Conservation (phyloP, 2,113 vertebrate genomes). For the Aleadryas rufinucha region DNA sequence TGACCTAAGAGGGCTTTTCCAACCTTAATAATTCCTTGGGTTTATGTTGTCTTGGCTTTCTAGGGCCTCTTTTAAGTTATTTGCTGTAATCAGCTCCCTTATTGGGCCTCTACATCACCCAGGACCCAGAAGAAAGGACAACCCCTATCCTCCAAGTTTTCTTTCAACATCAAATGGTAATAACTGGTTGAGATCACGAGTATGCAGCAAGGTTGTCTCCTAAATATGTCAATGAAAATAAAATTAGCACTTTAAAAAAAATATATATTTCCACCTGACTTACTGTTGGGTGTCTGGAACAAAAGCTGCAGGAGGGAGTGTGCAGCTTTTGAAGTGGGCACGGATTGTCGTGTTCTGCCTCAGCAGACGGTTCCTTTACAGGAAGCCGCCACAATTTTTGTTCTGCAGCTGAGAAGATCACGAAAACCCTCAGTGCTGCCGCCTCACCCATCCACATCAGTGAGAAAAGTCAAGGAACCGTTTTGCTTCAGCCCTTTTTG, state of each 20-base stretch:
- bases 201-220: background rate
- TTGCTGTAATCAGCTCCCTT: background rate
- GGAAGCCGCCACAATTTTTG: slow-evolving; percentile 7
- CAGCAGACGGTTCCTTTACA: background rate
- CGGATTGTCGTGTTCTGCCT: background rate
- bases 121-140: background rate
- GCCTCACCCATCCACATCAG: background rate
- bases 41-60: background rate
- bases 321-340: background rate
- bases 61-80: background rate
- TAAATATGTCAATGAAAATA: background rate
- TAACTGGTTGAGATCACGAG: background rate
- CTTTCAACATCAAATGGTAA: background rate
- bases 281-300: background rate
- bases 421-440: background rate
- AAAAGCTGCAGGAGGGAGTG: background rate
- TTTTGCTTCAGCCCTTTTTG: background rate
- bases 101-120: background rate
- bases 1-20: background rate
- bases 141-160: background rate
- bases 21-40: background rate
- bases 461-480: background rate
- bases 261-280: background rate
- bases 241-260: background rate
- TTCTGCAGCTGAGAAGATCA: background rate